Percentiles rank a stretch among this genome's conserved stretches.
These are phyloP conservation scores for Zingel zingel DNA, from an alignment of 2,113 vertebrate genomes.

Conservation along the genomic window DNA sequence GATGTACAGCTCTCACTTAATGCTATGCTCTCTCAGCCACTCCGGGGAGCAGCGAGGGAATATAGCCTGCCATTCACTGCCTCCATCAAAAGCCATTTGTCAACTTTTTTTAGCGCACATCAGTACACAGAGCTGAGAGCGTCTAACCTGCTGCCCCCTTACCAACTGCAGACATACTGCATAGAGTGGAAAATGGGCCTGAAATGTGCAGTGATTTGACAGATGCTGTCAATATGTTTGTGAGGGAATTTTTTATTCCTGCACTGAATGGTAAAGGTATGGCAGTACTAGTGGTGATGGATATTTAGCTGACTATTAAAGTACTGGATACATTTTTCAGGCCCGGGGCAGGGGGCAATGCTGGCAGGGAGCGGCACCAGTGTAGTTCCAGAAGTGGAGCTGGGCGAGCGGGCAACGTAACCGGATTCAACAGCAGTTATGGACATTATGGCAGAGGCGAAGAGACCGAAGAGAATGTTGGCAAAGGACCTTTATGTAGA, in stretches of 20 bases:
- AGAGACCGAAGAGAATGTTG: too few relatives aligned
- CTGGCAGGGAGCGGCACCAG: too few relatives aligned
- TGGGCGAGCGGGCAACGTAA: too few relatives aligned
- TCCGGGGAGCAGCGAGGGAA: conserved; percentile 34
- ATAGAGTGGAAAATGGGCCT: conserved; percentile 49
- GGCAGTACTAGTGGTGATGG: background rate
- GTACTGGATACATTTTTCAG: background rate
- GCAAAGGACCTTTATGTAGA: too few relatives aligned
- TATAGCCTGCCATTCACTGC: conserved; percentile 59
- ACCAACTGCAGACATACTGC: conserved; percentile 45
- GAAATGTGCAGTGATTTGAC: conserved; percentile 44
- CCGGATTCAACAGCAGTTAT: too few relatives aligned
- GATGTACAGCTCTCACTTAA: conserved; percentile 52
- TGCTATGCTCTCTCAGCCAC: conserved; percentile 49
- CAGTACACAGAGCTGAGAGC: conserved; percentile 64
- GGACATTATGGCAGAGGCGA: too few relatives aligned
- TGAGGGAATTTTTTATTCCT: background rate
- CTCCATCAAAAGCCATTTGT: conserved; percentile 74
- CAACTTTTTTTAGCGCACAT: conserved; percentile 66
- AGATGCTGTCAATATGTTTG: conserved; percentile 31
- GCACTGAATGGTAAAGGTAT: conserved; percentile 2
- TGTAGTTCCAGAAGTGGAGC: too few relatives aligned
- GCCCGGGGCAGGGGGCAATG: too few relatives aligned
- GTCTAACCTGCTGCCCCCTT: conserved; percentile 49
- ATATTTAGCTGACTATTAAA: background rate